Percentiles rank a stretch among this genome's conserved stretches.
Conservation (phyloP, 2,797 vertebrate species). For the Synanceia verrucosa region DNA sequence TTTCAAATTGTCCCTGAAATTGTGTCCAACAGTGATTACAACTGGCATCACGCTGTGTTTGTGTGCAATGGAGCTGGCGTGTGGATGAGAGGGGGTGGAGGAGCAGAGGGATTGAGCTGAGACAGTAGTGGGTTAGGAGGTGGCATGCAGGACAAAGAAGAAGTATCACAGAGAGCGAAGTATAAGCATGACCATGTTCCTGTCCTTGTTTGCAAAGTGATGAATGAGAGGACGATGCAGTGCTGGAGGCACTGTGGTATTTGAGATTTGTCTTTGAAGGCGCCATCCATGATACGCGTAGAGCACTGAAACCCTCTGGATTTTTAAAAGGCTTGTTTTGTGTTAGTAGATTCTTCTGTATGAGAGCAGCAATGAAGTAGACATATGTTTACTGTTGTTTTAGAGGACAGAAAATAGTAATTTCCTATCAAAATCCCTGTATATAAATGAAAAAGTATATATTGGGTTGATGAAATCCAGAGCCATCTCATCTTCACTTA, state of each 20-base stretch:
- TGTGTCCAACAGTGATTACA: constrained; percentile 99
- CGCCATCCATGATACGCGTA: constrained; percentile 18
- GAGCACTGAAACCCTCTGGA: not conserved
- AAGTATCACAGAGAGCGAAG: constrained; percentile 53
- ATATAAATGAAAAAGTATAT: no score
- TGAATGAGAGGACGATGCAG: constrained; percentile 52
- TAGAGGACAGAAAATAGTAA: not conserved
- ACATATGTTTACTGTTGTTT: constrained; percentile 7
- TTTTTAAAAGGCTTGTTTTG: constrained; percentile 7
- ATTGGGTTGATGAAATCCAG: not conserved
- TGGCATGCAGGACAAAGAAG: constrained; percentile 70
- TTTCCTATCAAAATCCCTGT: not conserved
- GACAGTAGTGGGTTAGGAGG: constrained; percentile 64
- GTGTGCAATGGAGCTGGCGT: constrained; percentile 77
- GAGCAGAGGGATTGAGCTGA: constrained; percentile 33
- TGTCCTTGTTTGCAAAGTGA: constrained; percentile 85
- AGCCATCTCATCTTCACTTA: not conserved
- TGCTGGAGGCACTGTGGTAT: constrained; percentile 69
- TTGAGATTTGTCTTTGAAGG: constrained; percentile 85
- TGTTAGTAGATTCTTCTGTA: not conserved
- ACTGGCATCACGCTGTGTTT: constrained; percentile 94
- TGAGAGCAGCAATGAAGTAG: not conserved
- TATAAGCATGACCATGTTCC: constrained; percentile 92
- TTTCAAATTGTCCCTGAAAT: constrained; percentile 99
- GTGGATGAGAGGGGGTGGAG: constrained; percentile 56